Evolutionary conservation across 2,888 invertebrate species (phyloP), one percentile per base, ranked within the genome.

Genomic region (Neelides folsomi): DNA sequence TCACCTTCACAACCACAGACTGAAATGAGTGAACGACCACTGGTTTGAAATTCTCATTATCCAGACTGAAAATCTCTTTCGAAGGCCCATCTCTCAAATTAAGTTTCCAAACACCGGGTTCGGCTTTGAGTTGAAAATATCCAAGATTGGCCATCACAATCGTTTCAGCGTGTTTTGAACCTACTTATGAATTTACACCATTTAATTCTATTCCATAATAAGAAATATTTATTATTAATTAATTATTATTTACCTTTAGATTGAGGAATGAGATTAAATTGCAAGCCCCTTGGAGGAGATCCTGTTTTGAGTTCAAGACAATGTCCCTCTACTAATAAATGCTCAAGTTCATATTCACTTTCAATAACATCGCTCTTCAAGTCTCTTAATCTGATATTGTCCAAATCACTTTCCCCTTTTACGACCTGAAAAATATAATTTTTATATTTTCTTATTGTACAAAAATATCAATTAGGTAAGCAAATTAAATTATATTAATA

Each of bases 41-140:
- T 10, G 56, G 51, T 52, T 55, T 56, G 65, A 50, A 54, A 13
- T 57, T 59, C 69, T 67, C 69, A 79, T 81, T 80, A 44, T 64
- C 80, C 64, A 98, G 90, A 66, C 90, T 86, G 70, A 95, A 98
- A 58, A 98, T 89, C 53, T 98, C 95, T 1, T 82, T 79, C 2
- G 95, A 97, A 60, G 93, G 79, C 6, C 98, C 98, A 44, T 93
- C 88, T 34, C 98, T 76, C 4, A 98, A 76, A 5, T 82, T 77
- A 55, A 98, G 71, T 18, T 83, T 74, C 97, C 97, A 98, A 9
- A 90, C 87, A 1, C 98, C 98, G 1, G 98, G 97, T 70, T 88
- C 92, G 0, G 97, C 97, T 73, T 97, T 97, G 34, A 98, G 74
- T 73, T 93, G 92, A 76, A 98, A 97, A 73, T 98, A 98, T 12